Percentiles rank a stretch among this genome's conserved stretches.
These are phyloP conservation scores for Yponomeuta sedellus DNA, from an alignment of 2,888 invertebrate genomes.

Conservation along the genomic window DNA sequence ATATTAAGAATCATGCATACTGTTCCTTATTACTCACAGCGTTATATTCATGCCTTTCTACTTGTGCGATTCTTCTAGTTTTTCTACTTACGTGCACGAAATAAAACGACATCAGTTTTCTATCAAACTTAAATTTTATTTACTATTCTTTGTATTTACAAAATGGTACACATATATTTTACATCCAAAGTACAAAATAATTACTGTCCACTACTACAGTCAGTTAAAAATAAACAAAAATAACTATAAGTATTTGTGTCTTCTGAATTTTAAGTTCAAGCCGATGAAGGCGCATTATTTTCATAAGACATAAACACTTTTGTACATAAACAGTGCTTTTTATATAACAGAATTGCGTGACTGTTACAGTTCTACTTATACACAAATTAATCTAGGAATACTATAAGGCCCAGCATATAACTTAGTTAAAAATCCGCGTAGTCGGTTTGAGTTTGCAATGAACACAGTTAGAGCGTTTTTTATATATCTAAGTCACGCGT, in stretches of 20 bases:
- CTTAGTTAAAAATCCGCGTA: not conserved
- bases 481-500: no score
- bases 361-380: not conserved
- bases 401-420: not conserved
- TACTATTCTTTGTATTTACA: conserved; percentile 38
- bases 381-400: not conserved
- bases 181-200: conserved; percentile 21
- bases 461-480: no score
- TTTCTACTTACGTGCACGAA: not conserved
- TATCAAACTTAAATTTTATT: conserved; percentile 25
- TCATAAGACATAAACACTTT: conserved; percentile 17
- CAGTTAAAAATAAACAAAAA: conserved; percentile 20
- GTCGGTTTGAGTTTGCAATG: not conserved
- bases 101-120: conserved; percentile 11
- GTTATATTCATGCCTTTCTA: not conserved
- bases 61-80: not conserved
- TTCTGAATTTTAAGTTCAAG: conserved; percentile 14
- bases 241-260: conserved; percentile 18
- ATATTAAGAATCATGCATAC: not conserved
- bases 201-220: conserved; percentile 18
- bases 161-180: conserved; percentile 24
- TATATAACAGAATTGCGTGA: not conserved
- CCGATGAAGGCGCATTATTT: not conserved
- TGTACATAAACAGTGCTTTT: not conserved
- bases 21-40: not conserved